Evolutionary conservation across 2,888 invertebrate genomes (phyloP), one percentile per base, ranked within the genome.

Genomic region (Proisotoma minuta): DNA sequence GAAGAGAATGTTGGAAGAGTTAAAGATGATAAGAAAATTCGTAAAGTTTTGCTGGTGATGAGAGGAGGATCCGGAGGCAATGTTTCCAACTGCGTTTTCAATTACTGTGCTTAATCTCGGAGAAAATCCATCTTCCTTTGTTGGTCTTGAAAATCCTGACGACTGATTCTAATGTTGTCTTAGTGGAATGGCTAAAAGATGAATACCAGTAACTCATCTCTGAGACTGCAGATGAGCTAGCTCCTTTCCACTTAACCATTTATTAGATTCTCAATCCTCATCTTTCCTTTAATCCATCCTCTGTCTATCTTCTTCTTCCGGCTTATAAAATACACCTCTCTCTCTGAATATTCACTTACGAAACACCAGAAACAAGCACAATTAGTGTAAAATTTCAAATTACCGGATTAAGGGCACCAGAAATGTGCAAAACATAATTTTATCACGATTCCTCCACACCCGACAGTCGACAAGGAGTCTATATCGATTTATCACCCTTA

Each of bases 61-160:
- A 62, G 57, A 62, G 53, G 52, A 57, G 47, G 52, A 62, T 62
- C 62, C 60, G 15, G 23, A 62, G 62, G 62, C 62, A 40, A 24
- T 57, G 57, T 57, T 62, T 43, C 62, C 57, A 57, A 62, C 62
- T 62, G 57, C 50, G 62, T 57, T 62, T 62, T 62, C 62, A 62
- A 62, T 62, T 62, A 62, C 62, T 52, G 48, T 51, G 57, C 39
- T 57, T 62, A 62, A 62, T 62, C 62, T 62, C 27, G 57, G 57
- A 62, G 62, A 57, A 62, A 62, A 62, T 62, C 62, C 56, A 62
- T 62, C 62, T 57, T 62, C 52, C 54, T 54, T 54, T 54, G 54
- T 54, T 54, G 54, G 54, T 54, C 39, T 54, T 54, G 39, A 48
- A 57, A 57, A 54, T 54, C 54, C 28, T 54, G 54, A 54, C 54